Percentiles rank a stretch among this genome's conserved stretches.
These are phyloP conservation scores for Hippolais icterina DNA, from an alignment of 2,113 vertebrate genomes.

Conservation along the genomic window DNA sequence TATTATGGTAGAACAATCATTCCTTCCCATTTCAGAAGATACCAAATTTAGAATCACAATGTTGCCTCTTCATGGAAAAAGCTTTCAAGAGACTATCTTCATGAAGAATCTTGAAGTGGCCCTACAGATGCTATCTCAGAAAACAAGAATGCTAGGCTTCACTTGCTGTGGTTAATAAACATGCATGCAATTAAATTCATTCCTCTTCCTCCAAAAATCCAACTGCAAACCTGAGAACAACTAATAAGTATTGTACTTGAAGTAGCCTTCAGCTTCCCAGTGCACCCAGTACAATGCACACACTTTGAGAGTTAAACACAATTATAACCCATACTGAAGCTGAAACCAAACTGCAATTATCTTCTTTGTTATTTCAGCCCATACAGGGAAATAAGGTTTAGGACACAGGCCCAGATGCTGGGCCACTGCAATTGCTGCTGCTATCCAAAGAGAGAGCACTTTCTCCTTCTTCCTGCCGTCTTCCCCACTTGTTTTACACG, in stretches of 20 bases:
- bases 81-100: background rate
- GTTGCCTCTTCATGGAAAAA: background rate
- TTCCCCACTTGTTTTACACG: background rate
- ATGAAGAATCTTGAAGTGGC: background rate
- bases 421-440: background rate
- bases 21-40: background rate
- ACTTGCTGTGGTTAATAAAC: background rate
- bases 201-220: background rate
- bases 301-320: background rate
- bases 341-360: background rate
- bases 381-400: background rate
- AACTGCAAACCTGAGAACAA: background rate
- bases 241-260: accelerated
- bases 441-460: background rate
- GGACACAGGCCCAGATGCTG: background rate
- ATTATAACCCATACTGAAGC: background rate
- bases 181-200: background rate
- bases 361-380: background rate
- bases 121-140: background rate
- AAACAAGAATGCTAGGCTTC: background rate
- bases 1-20: background rate
- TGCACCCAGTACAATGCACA: background rate
- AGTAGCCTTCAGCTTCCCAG: background rate
- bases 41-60: background rate
- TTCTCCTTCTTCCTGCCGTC: background rate